Conservation (phyloP, 2,797 vertebrate genomes). For the Peromyscus aztecus region DNA sequence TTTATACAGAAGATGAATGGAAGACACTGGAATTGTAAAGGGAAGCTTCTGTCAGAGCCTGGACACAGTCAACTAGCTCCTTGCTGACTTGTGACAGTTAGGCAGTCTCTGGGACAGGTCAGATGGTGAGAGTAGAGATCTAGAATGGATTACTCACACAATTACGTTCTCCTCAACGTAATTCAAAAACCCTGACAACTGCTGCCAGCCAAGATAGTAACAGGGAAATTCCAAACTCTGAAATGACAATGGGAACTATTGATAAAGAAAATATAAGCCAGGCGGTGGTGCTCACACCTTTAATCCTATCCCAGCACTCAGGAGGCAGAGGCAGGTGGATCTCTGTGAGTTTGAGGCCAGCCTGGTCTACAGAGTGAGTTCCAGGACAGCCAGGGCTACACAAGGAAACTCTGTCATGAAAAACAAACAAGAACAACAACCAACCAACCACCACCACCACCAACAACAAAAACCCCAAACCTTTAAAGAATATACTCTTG, state of each 20-base stretch:
- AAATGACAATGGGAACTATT: slow-evolving; percentile 61
- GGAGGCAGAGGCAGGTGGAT: background rate
- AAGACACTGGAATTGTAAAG: background rate
- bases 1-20: slow-evolving; percentile 59
- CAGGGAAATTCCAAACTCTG: slow-evolving; percentile 68
- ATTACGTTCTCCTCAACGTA: slow-evolving; percentile 67
- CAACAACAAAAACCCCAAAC: background rate
- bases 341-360: background rate
- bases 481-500: slow-evolving; percentile 54
- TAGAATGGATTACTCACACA: slow-evolving; percentile 67
- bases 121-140: slow-evolving; percentile 30
- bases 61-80: slow-evolving; percentile 60
- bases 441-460: background rate
- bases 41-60: slow-evolving; percentile 51
- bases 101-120: slow-evolving; percentile 52
- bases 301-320: background rate
- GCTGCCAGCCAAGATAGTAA: slow-evolving; percentile 29
- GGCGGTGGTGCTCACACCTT: background rate
- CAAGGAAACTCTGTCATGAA: background rate
- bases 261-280: slow-evolving; percentile 28
- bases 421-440: background rate
- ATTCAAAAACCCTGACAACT: background rate
- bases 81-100: slow-evolving; percentile 47
- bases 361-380: background rate
- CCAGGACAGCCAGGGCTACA: background rate